Percentiles rank a stretch among this genome's conserved stretches.
phyloP scores from a whole-genome alignment of 1,140 invertebrate genomes.

The Scaptomyza graminum region DNA sequence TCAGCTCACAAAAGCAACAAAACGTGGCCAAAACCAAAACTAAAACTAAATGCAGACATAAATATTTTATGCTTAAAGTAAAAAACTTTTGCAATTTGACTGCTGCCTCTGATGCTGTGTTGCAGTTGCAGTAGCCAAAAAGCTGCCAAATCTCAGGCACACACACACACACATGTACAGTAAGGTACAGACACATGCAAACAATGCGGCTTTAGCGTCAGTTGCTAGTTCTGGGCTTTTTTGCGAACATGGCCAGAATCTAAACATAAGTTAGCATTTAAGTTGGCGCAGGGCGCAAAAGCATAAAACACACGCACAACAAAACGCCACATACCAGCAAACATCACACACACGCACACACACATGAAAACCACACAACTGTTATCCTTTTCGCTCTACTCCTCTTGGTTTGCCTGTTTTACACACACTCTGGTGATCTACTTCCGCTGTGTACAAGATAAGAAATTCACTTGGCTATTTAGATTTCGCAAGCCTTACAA shows the following conservation, averaged over 20 bases:
- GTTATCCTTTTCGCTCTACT: neutral
- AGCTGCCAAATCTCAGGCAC: conserved; percentile 49
- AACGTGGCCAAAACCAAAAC: conserved; percentile 71
- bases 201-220: conserved; percentile 66
- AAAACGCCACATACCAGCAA: conserved; percentile 38
- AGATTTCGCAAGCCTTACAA: conserved; percentile 38
- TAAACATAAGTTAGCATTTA: conserved; percentile 81
- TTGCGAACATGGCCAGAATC: conserved; percentile 62
- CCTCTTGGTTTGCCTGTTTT: conserved; percentile 12
- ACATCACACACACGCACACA: conserved; percentile 10
- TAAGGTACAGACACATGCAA: conserved; percentile 29
- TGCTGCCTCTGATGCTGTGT: conserved; percentile 55
- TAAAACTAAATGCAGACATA: conserved; percentile 80
- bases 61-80: conserved; percentile 82
- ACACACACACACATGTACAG: conserved; percentile 34
- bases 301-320: conserved; percentile 75
- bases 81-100: conserved; percentile 81
- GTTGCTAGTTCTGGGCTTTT: conserved; percentile 57
- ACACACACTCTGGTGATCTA: conserved; percentile 44
- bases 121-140: conserved; percentile 60
- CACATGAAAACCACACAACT: conserved; percentile 41
- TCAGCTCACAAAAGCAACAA: conserved; percentile 64
- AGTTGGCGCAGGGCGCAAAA: conserved; percentile 76
- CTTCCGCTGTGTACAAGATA: conserved; percentile 40
- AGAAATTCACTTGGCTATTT: conserved; percentile 52